Base-by-base conservation (phyloP, 2,113 vertebrate genomes). In the Ciconia boyciana region DNA sequence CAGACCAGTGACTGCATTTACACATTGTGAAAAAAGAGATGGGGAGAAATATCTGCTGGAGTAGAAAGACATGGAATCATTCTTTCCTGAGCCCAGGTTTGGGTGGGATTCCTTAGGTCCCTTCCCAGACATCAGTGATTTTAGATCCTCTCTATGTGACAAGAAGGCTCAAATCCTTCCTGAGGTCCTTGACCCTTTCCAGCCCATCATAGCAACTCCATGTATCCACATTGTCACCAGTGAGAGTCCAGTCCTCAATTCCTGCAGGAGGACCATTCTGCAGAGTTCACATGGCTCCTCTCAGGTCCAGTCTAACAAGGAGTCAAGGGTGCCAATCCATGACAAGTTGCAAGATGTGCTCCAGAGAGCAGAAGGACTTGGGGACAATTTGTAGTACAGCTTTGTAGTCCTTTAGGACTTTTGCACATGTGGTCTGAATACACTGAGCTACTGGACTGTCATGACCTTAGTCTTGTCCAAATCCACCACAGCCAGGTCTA, bases 321-420 rank as follows among this genome's bases (percentile, higher is more conserved):
- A 76, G 2, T 7, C 29, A 46, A n/a, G 16, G 5, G 6, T 13
- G 3, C 3, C 2, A 36, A 28, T 11, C 16, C 32, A 18, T 4
- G 16, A 13, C 2, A 69, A 65, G 15, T 10, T 61, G 10, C 52
- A 60, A 68, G 14, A 55, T 8, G 13, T 52, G 2, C 8, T 75
- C 14, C 28, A 39, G 51, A 62, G 8, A 31, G 12, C 7, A 48
- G 43, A 71, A 66, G 9, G 15, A 1, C 6, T 22, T 41, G 12
- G 24, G n/a, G 32, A 31, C 19, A 24, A 13, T 60, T 44, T 83
- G 65, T 36, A 29, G 19, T 16, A 2, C 1, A 68, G 13, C 34
- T 54, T 43, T 51, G 2, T 4, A 34, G 9, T 18, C 4, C 20
- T 51, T 91, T 32, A 52, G 34, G 62, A 46, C 14, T 54, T 28